phyloP scores from a whole-genome alignment of 2,888 invertebrate species.

The Tanypteryx hageni region DNA sequence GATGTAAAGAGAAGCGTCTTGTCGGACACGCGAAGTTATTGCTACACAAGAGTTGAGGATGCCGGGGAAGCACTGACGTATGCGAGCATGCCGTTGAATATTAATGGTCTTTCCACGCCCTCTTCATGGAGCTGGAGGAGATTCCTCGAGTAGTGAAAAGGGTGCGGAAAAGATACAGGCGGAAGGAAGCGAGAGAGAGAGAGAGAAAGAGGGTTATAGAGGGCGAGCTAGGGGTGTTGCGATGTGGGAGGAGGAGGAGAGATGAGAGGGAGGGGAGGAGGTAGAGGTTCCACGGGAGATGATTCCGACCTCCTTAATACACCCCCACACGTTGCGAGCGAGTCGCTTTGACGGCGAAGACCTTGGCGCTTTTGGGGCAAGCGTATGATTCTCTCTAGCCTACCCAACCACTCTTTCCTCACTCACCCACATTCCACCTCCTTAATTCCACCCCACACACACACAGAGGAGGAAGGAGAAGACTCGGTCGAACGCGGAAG shows the following conservation, averaged over 20 bases:
- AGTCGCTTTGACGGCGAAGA: neutral
- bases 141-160: constrained; percentile 27
- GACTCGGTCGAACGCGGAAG: neutral
- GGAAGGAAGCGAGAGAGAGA: neutral
- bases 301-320: neutral
- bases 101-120: constrained; percentile 33
- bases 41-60: constrained; percentile 19
- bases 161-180: neutral
- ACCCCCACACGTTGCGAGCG: neutral
- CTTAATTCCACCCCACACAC: neutral
- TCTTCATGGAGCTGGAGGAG: neutral
- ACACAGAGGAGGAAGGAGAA: neutral
- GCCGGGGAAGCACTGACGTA: neutral
- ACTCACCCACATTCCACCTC: neutral
- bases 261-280: neutral
- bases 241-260: neutral
- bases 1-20: constrained; percentile 22
- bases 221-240: neutral
- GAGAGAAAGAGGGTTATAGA: neutral
- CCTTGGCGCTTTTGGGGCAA: neutral
- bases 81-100: constrained; percentile 47
- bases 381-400: neutral
- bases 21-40: constrained; percentile 52
- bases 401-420: neutral
- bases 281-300: neutral